Base-by-base conservation (phyloP, 2,888 invertebrate genomes). In the Emmelina monodactyla region DNA sequence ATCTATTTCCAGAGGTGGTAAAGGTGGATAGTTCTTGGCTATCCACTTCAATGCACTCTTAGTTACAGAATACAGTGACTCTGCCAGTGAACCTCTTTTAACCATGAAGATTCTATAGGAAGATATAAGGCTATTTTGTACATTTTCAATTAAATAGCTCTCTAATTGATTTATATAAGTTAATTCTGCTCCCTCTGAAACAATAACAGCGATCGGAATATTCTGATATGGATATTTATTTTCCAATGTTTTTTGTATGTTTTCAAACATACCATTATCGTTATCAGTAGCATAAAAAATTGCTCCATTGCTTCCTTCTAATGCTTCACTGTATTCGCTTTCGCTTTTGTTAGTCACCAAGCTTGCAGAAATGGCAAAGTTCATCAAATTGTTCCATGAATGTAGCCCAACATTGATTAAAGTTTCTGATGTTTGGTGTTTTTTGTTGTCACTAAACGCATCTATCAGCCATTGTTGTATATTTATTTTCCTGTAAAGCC, bases 1-100 rank as follows among this genome's bases (percentile, higher is more conserved):
- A 52, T 85, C 82, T 51, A 87, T 79, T 68, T 85, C 82, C 25
- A 88, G 50, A 0, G 76, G 69, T 29, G 84, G 83, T 14, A 62
- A 65, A 42, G 64, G 62, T 31, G 81, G 76, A 39, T 57, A 72
- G 45, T 67, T 78, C 49, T 69, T 78, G n/a, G 80, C 81, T 46
- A 82, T 58, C 71, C 82, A 84, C 49, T 65, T 75, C 37, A 79
- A 51, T 14, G 73, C 72, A 37, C 54, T 61, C 55, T 67, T 78
- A 4, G 78, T 68, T 16, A 50, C 55, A 6, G 41, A 36, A 45
- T 64, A 54, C 29, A 78, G 43, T 14, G 68, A 60, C 33, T 62
- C 60, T 10, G 45, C 47, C 14, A 71, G 47, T 47, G 68, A 61
- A 37, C 55, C 41, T 28, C 55, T 38, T 35, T 69, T 62, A 19